Evolutionary conservation across 2,797 vertebrate species (phyloP), one percentile per base, ranked within the genome.

Genomic region (Sebastes minor): DNA sequence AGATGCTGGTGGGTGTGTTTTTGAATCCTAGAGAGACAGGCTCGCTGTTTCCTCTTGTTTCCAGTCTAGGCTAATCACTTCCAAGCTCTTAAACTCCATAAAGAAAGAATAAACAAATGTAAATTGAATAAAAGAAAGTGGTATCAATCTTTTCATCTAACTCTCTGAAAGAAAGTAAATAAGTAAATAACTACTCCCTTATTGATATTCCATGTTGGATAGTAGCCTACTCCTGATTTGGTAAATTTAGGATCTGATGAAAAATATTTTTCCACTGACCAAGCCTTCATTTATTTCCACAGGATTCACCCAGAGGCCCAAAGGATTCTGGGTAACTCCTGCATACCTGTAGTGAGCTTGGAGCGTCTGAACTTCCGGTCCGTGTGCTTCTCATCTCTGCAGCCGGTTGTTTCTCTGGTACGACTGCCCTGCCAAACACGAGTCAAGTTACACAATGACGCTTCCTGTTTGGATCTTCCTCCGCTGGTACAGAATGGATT

Each of bases 301-400:
- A 95, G 94, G 71, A 87, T 92, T 88, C 88, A 91, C 38, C 91
- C 91, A 22, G 92, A 91, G 46, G 91, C 88, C 74, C 86, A 85
- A 81, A 95, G 94, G 83, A 88, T 93, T 84, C 84, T 94, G 83
- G 94, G 94, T 72, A 92, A 90, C 81, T 91, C 94, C 57, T 95
- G 95, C 89, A 91, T 97, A 71, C 97, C 98, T n/a, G 96, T 97
- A 0, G 99, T 99, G 75, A 92, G 93, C 14, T 88, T 99, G 91
- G 96, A 98, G 78, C 95, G 97, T 2, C 95, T 99, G 53, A 96
- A 96, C 70, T 92, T 98, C 75, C 91, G 30, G 90, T 96, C n/a
- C 75, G 94, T 46, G 85, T 57, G 25, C 3, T 61, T 88, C 9
- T 73, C 73, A 1, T 86, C 95, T 63, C 94, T 91, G 59, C 95